Conservation (phyloP, 2,797 vertebrate genomes). For the Takifugu rubripes region DNA sequence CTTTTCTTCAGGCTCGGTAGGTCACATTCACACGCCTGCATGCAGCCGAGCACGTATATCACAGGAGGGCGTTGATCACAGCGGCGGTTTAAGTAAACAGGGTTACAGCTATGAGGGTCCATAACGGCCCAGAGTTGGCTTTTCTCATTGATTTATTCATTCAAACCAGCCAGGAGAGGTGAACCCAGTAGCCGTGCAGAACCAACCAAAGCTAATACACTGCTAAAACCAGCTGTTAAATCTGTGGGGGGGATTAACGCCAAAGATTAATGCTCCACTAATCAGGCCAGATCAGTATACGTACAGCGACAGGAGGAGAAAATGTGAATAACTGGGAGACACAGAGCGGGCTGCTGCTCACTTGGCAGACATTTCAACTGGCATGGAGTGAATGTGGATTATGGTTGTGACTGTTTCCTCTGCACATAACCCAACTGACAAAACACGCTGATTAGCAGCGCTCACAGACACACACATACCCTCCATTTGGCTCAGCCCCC, state of each 20-base stretch:
- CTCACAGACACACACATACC: conserved; percentile 14
- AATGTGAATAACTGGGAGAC: conserved; percentile 8
- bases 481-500: conserved; percentile 18
- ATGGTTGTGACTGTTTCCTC: conserved; percentile 28
- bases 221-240: conserved; percentile 32
- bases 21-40: background rate
- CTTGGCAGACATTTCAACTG: conserved; percentile 48
- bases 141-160: background rate
- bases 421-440: conserved; percentile 28
- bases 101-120: background rate
- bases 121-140: background rate
- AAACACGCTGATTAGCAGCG: conserved; percentile 37
- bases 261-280: conserved; percentile 31
- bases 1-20: too few species aligned
- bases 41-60: background rate
- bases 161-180: background rate
- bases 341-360: conserved; percentile 12
- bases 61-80: background rate
- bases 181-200: background rate
- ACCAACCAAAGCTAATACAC: conserved; percentile 39
- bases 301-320: conserved; percentile 14
- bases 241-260: conserved; percentile 34
- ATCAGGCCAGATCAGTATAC: conserved; percentile 33
- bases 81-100: background rate
- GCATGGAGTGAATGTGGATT: conserved; percentile 47